A percentile compares a stretch with the other conserved stretches of the same genome.
phyloP scores from a whole-genome alignment of 2,888 invertebrate species.

The Drosophila bunnanda region DNA sequence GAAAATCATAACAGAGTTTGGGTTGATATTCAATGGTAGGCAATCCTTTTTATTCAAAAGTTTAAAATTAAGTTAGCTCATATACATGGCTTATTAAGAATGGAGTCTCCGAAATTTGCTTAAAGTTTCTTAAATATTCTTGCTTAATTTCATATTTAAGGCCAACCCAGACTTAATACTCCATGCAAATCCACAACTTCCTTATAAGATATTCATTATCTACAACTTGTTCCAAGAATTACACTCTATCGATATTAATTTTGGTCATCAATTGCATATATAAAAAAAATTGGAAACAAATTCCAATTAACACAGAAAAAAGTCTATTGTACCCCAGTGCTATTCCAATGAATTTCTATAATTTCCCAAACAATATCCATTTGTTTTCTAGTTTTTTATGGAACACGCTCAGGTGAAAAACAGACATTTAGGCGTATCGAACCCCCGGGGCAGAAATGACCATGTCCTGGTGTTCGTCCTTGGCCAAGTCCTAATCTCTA shows the following conservation, averaged over 20 bases:
- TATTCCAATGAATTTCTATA: slow-evolving; percentile 48
- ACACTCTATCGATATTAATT: slow-evolving; percentile 10
- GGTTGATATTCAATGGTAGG: neutral
- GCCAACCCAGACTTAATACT: too few relatives aligned
- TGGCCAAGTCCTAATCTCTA: slow-evolving; percentile 69
- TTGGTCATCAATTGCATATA: slow-evolving; percentile 16
- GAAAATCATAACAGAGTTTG: neutral
- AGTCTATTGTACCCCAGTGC: slow-evolving; percentile 32
- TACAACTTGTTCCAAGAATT: neutral
- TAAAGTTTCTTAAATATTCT: neutral
- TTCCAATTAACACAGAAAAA: slow-evolving; percentile 26
- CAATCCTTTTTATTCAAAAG: neutral
- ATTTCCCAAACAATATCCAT: slow-evolving; percentile 65
- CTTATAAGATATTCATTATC: neutral
- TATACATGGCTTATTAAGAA: too few relatives aligned
- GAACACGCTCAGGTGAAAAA: slow-evolving; percentile 25
- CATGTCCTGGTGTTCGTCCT: slow-evolving; percentile 44
- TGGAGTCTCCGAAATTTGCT: too few relatives aligned
- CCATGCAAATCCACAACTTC: neutral
- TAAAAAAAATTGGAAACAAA: slow-evolving; percentile 2
- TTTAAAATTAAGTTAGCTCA: neutral
- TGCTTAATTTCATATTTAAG: neutral
- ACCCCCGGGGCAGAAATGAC: slow-evolving; percentile 40
- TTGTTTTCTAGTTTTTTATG: slow-evolving; percentile 34
- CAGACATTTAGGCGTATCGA: slow-evolving; percentile 33